Evolutionary conservation across 2,888 invertebrate genomes (phyloP).

Genomic region (Euzetes globulus): DNA sequence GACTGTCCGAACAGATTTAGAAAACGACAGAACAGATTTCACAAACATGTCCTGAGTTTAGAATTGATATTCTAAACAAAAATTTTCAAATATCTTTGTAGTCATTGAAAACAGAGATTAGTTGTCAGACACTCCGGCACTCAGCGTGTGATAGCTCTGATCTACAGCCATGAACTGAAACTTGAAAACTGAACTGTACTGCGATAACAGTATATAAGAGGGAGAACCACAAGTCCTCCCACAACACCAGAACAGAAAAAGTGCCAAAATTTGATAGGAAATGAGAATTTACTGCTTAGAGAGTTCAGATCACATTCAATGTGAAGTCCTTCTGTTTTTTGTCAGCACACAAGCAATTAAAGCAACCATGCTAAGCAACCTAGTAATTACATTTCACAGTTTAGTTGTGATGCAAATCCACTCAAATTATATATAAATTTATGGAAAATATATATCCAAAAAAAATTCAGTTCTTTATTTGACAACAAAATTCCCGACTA

Average conservation of each 20-base stretch:
- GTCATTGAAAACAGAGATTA: background rate
- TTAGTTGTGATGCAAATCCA: conserved; percentile 7
- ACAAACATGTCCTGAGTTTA: background rate
- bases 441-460: background rate
- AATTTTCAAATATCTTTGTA: background rate
- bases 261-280: background rate
- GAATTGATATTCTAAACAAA: background rate
- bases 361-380: background rate
- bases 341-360: background rate
- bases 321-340: background rate
- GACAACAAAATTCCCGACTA: background rate
- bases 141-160: background rate
- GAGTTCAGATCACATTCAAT: background rate
- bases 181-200: background rate
- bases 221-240: background rate
- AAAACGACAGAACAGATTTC: background rate
- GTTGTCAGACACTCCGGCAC: background rate
- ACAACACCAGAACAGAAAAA: background rate
- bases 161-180: background rate
- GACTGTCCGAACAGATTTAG: conserved; percentile 15
- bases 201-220: background rate
- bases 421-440: background rate
- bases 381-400: background rate
- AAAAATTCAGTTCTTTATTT: background rate
- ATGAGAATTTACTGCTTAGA: conserved; percentile 17